A percentile compares a stretch with the other conserved stretches of the same genome.
Evolutionary conservation across 2,797 vertebrate species (phyloP).

Genomic region (Falco columbarius): DNA sequence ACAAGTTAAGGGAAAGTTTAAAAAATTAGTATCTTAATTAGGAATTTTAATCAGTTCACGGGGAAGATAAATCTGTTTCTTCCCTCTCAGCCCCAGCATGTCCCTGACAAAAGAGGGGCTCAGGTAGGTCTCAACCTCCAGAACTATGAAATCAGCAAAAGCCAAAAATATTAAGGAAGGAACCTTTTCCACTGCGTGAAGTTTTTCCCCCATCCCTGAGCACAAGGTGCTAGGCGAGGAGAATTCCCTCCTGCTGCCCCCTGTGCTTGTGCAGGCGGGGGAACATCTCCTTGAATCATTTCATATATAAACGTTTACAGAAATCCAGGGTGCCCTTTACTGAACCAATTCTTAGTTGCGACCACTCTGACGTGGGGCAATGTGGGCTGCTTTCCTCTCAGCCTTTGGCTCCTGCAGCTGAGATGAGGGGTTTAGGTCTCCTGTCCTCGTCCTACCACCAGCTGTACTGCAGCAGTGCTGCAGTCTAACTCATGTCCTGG

Average conservation of each 20-base stretch:
- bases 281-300: neutral
- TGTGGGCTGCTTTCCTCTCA: neutral
- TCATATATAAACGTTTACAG: neutral
- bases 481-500: too few relatives aligned
- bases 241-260: neutral
- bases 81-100: accelerated
- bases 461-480: neutral
- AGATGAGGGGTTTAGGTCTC: neutral
- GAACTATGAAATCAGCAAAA: neutral
- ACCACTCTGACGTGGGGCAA: neutral
- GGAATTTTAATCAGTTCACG: neutral
- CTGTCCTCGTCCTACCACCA: neutral
- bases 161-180: neutral
- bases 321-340: neutral
- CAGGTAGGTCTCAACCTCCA: neutral
- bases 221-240: accelerated
- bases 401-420: neutral
- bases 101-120: neutral
- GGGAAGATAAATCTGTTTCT: neutral
- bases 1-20: accelerated
- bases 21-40: neutral
- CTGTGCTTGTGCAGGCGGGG: neutral
- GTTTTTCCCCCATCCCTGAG: neutral
- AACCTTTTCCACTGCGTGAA: neutral
- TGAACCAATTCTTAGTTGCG: neutral